These are phyloP conservation scores for Anthopleura xanthogrammica DNA, from an alignment of 92 coral and sea anemone genomes.

Conservation along the genomic window DNA sequence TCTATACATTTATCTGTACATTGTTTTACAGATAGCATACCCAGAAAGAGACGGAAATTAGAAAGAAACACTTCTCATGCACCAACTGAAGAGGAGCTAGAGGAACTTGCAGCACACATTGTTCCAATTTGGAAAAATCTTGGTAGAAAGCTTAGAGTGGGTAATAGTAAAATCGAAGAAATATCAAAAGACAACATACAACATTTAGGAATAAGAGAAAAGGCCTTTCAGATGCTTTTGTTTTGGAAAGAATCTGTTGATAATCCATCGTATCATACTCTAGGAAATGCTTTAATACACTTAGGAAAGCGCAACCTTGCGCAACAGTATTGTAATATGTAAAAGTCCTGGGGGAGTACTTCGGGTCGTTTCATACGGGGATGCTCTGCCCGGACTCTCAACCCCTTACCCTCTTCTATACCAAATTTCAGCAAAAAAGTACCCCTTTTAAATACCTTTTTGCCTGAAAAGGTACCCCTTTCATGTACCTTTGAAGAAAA, in stretches of 20 bases:
- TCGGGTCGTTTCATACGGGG: too few species aligned
- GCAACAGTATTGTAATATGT: conserved; percentile 40
- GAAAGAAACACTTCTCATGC: neutral
- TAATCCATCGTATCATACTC: conserved; percentile 39
- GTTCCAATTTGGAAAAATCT: conserved; percentile 61
- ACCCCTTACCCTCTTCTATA: too few species aligned
- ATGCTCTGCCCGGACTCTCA: too few species aligned
- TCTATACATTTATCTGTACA: too few species aligned
- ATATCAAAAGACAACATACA: conserved; percentile 68
- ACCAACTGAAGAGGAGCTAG: conserved; percentile 66
- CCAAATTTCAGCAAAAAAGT: too few species aligned
- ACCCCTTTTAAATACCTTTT: too few species aligned
- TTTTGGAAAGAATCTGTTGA: conserved; percentile 65
- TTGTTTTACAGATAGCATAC: conserved; percentile 6
- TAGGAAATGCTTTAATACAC: conserved; percentile 58
- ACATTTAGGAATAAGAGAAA: conserved; percentile 61
- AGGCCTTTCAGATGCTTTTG: conserved; percentile 74
- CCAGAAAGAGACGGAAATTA: conserved; percentile 39
- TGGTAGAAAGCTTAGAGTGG: conserved; percentile 66
- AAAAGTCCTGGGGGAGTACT: neutral
- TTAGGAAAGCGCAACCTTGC: conserved; percentile 63
- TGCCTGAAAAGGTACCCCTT: too few species aligned
- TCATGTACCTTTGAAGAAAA: too few species aligned
- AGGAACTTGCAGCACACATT: conserved; percentile 49
- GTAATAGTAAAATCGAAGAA: conserved; percentile 63